phyloP scores from a whole-genome alignment of 2,113 vertebrate species.

The Scartelaos histophorus region DNA sequence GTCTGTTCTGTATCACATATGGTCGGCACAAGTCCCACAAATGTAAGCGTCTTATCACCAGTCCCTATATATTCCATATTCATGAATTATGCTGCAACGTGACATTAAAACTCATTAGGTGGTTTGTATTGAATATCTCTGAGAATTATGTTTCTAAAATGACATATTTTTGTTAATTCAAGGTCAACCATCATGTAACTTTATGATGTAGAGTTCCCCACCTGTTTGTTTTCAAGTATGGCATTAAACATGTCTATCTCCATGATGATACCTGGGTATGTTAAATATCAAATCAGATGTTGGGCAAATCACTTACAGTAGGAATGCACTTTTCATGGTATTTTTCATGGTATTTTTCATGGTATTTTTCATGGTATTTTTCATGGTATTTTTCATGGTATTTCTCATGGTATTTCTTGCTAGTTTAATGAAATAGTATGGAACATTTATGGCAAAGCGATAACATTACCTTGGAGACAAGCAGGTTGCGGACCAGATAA shows the following conservation, averaged over 20 bases:
- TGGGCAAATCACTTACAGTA: too few relatives aligned
- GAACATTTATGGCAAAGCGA: not conserved
- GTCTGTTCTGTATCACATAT: slow-evolving; percentile 3
- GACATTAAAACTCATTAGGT: not conserved
- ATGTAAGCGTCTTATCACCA: not conserved
- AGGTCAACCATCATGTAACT: not conserved
- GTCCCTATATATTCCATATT: not conserved
- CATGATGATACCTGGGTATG: too few relatives aligned
- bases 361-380: too few relatives aligned
- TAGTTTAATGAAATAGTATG: not conserved
- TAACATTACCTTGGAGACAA: not conserved
- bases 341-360: too few relatives aligned
- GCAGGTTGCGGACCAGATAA: not conserved
- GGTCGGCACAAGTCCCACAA: not conserved
- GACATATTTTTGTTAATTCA: not conserved
- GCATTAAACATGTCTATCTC: not conserved
- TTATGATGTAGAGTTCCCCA: too few relatives aligned
- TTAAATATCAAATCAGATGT: not conserved
- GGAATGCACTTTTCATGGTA: not conserved
- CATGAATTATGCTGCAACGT: not conserved
- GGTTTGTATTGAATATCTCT: not conserved
- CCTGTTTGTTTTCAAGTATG: not conserved
- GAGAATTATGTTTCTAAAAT: not conserved
- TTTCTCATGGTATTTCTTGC: too few relatives aligned
- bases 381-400: too few relatives aligned